Percentiles rank a stretch among this genome's conserved stretches.
Evolutionary conservation across 1,140 invertebrate species (phyloP).

Genomic region (Ylistrum balloti): DNA sequence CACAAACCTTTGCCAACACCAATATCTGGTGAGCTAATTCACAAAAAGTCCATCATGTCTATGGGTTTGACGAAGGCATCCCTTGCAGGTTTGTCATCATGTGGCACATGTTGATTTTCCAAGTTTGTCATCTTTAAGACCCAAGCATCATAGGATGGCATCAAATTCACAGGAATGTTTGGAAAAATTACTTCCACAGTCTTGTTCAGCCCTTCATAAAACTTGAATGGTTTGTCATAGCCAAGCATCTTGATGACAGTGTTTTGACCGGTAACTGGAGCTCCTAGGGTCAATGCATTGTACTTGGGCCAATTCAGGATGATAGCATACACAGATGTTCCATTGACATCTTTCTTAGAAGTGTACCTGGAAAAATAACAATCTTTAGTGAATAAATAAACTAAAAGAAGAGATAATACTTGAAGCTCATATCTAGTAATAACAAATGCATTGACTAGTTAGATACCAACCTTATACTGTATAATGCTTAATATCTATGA

Average conservation of each 20-base stretch:
- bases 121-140: slow-evolving; percentile 50
- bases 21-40: too few relatives aligned
- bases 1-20: not conserved
- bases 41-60: slow-evolving; percentile 19
- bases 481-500: too few relatives aligned
- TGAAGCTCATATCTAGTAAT: too few relatives aligned
- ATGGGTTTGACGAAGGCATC: not conserved
- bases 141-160: slow-evolving; percentile 70
- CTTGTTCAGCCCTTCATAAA: slow-evolving; percentile 3
- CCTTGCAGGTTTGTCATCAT: not conserved
- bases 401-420: too few relatives aligned
- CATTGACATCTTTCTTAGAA: not conserved
- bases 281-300: slow-evolving; percentile 46
- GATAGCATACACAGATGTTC: slow-evolving; percentile 57
- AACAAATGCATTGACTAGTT: too few relatives aligned
- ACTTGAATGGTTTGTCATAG: slow-evolving; percentile 50
- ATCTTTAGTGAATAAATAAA: too few relatives aligned
- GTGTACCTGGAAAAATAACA: slow-evolving; percentile 62
- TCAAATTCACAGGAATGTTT: slow-evolving; percentile 57
- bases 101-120: slow-evolving; percentile 32
- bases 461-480: too few relatives aligned
- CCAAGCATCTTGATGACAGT: slow-evolving; percentile 73
- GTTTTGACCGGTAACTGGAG: slow-evolving; percentile 41
- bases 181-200: slow-evolving; percentile 64
- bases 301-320: slow-evolving; percentile 54